phyloP scores from a whole-genome alignment of 2,888 invertebrate genomes.

The Nebria brevicollis region DNA sequence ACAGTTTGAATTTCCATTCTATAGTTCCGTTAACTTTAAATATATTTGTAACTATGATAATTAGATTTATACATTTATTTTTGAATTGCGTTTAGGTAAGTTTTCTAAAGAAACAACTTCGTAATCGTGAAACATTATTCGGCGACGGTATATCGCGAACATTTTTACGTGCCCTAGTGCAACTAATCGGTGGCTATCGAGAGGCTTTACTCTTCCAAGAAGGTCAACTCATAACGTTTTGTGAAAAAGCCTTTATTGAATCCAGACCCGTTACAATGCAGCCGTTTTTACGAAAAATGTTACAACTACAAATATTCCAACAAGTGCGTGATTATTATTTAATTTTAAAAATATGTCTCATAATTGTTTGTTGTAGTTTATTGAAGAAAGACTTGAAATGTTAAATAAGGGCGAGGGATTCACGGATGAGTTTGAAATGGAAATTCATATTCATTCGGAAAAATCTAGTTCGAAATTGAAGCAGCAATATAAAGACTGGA shows the following conservation, averaged over 20 bases:
- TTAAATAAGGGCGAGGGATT: slow-evolving; percentile 93
- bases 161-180: slow-evolving; percentile 90
- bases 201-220: slow-evolving; percentile 85
- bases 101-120: slow-evolving; percentile 79
- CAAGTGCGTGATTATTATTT: slow-evolving; percentile 69
- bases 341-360: slow-evolving; percentile 8
- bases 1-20: background rate
- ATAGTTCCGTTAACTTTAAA: background rate
- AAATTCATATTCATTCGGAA: slow-evolving; percentile 78
- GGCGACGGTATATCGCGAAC: slow-evolving; percentile 95
- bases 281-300: slow-evolving; percentile 88
- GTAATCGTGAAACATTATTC: slow-evolving; percentile 77
- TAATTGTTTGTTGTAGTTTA: slow-evolving; percentile 73
- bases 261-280: slow-evolving; percentile 86
- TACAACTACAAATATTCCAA: slow-evolving; percentile 93
- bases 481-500: slow-evolving; percentile 84
- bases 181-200: slow-evolving; percentile 93
- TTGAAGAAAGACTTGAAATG: slow-evolving; percentile 92
- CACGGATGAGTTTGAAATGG: slow-evolving; percentile 95
- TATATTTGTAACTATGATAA: background rate
- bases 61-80: background rate
- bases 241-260: slow-evolving; percentile 86
- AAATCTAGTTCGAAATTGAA: slow-evolving; percentile 72
- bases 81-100: slow-evolving; percentile 68
- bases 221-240: slow-evolving; percentile 83